Evolutionary conservation across 2,888 invertebrate species (phyloP).

Genomic region (Drosophila neotestacea): DNA sequence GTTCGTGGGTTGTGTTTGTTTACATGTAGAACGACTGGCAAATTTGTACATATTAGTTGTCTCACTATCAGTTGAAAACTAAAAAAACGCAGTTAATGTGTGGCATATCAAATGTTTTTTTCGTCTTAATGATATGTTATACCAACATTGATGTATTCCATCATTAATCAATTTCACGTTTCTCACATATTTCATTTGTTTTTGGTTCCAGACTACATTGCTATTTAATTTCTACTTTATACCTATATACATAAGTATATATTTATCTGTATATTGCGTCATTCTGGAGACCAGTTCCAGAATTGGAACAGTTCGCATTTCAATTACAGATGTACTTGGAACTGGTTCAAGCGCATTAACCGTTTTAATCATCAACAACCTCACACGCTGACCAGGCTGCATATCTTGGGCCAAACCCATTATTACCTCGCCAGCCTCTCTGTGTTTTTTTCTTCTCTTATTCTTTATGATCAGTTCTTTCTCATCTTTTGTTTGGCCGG

Average conservation of each 20-base stretch:
- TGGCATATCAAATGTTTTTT: conserved; percentile 13
- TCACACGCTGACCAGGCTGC: neutral
- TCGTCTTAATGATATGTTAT: conserved; percentile 9
- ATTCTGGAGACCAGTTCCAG: conserved; percentile 12
- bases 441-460: neutral
- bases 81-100: conserved; percentile 3
- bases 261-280: conserved; percentile 10
- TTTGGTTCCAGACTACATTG: conserved; percentile 31
- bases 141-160: neutral
- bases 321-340: conserved; percentile 28
- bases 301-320: conserved; percentile 27
- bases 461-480: conserved; percentile 22
- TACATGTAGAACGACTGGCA: conserved; percentile 26
- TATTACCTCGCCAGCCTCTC: conserved; percentile 25
- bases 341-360: conserved; percentile 39
- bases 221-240: conserved; percentile 53
- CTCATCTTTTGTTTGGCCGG: conserved; percentile 27
- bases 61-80: too few species aligned
- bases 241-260: neutral
- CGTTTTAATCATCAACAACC: conserved; percentile 32
- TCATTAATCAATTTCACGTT: conserved; percentile 52
- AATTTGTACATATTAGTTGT: conserved; percentile 42
- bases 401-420: conserved; percentile 18
- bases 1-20: conserved; percentile 36
- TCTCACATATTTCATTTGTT: conserved; percentile 22